Evolutionary conservation across 2,797 vertebrate species (phyloP).

Genomic region (Sparidentex hasta): DNA sequence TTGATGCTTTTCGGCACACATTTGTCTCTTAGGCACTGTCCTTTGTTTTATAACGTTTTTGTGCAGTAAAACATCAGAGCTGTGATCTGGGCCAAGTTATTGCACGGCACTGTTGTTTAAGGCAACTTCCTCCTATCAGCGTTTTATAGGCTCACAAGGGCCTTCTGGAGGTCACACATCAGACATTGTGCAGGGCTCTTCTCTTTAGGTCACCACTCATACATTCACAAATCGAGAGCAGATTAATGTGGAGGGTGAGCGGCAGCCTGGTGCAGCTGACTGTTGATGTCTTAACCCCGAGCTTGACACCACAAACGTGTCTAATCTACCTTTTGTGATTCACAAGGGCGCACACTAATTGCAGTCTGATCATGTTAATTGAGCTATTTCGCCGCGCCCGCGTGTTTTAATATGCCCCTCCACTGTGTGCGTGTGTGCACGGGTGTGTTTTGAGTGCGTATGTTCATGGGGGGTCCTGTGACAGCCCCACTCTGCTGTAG

Average conservation of each 20-base stretch:
- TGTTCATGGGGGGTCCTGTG: slow-evolving; percentile 51
- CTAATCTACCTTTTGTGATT: slow-evolving; percentile 59
- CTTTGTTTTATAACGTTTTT: not conserved
- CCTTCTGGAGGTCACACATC: slow-evolving; percentile 38
- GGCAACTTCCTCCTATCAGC: not conserved
- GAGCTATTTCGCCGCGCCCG: slow-evolving; percentile 40
- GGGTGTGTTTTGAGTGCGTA: slow-evolving; percentile 11
- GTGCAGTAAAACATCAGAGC: not conserved
- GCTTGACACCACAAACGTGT: slow-evolving; percentile 8
- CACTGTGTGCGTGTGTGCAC: not conserved
- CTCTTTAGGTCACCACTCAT: slow-evolving; percentile 4
- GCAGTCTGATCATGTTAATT: slow-evolving; percentile 64
- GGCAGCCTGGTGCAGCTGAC: slow-evolving; percentile 13
- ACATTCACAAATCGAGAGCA: not conserved
- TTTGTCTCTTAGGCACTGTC: not conserved
- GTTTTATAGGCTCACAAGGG: slow-evolving; percentile 19
- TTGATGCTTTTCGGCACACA: not conserved
- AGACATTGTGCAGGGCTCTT: not conserved
- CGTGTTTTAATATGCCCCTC: slow-evolving; percentile 19
- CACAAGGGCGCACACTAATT: slow-evolving; percentile 47
- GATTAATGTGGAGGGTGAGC: slow-evolving; percentile 3
- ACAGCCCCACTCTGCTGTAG: slow-evolving; percentile 50
- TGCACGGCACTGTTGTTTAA: not conserved
- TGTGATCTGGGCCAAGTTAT: not conserved
- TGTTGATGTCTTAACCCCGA: slow-evolving; percentile 31